phyloP scores from a whole-genome alignment of 2,113 vertebrate genomes.

The Corythaeola cristata region DNA sequence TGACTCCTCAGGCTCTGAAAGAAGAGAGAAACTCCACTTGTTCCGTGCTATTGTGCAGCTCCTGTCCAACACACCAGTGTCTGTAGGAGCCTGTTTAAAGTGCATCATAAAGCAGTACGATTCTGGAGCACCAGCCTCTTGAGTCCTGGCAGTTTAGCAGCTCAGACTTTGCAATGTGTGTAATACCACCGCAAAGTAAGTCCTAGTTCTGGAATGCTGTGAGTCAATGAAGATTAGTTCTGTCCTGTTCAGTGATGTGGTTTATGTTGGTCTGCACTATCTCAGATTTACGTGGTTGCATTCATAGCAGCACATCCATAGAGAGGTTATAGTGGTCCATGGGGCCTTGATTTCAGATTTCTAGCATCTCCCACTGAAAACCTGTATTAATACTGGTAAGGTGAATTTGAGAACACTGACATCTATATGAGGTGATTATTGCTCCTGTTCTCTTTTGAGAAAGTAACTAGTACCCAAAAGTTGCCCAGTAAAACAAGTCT shows the following conservation, averaged over 20 bases:
- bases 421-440: not conserved
- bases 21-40: not conserved
- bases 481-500: not conserved
- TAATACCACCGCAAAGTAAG: not conserved
- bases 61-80: not conserved
- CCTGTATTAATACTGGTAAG: not conserved
- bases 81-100: not conserved
- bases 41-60: not conserved
- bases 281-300: not conserved
- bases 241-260: not conserved
- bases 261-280: not conserved
- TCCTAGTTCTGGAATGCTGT: not conserved
- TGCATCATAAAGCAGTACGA: not conserved
- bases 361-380: not conserved
- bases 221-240: not conserved
- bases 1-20: not conserved
- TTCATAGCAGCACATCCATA: not conserved
- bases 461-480: not conserved
- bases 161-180: not conserved
- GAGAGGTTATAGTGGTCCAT: not conserved
- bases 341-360: not conserved
- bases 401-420: not conserved
- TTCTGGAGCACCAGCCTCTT: not conserved
- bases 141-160: not conserved
- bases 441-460: not conserved